Percentiles rank a stretch among this genome's conserved stretches.
phyloP scores from a whole-genome alignment of 2,113 vertebrate species.

The Grantiella picta region DNA sequence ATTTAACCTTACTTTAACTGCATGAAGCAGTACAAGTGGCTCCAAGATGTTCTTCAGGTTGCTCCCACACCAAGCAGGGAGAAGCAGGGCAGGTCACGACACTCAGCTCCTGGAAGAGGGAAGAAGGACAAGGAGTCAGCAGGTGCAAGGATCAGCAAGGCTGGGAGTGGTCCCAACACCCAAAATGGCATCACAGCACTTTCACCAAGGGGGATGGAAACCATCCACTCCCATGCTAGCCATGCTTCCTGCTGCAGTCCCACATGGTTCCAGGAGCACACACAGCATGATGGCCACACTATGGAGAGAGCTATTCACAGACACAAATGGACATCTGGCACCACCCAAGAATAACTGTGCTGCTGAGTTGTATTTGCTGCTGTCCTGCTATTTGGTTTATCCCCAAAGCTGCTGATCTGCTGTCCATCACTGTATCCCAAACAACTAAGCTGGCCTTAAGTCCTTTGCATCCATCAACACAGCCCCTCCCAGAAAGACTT shows the following conservation, averaged over 20 bases:
- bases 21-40: constrained; percentile 61
- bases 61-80: not conserved
- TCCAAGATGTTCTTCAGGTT: constrained; percentile 5
- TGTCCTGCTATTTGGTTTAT: not conserved
- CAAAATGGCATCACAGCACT: not conserved
- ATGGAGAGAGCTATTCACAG: not conserved
- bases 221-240: not conserved
- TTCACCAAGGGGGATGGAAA: not conserved
- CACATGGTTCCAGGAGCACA: not conserved
- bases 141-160: not conserved
- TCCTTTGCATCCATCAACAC: not conserved
- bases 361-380: not conserved
- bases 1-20: constrained; percentile 63
- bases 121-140: not conserved
- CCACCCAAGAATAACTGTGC: not conserved
- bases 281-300: not conserved
- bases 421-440: not conserved
- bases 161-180: not conserved
- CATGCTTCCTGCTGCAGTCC: not conserved
- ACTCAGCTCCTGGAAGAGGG: constrained; percentile 23
- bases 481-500: not conserved
- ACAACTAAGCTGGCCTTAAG: not conserved
- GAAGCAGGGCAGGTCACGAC: not conserved
- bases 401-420: not conserved
- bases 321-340: not conserved